Conservation (phyloP, 2,797 vertebrate genomes). For the Diceros bicornis region DNA sequence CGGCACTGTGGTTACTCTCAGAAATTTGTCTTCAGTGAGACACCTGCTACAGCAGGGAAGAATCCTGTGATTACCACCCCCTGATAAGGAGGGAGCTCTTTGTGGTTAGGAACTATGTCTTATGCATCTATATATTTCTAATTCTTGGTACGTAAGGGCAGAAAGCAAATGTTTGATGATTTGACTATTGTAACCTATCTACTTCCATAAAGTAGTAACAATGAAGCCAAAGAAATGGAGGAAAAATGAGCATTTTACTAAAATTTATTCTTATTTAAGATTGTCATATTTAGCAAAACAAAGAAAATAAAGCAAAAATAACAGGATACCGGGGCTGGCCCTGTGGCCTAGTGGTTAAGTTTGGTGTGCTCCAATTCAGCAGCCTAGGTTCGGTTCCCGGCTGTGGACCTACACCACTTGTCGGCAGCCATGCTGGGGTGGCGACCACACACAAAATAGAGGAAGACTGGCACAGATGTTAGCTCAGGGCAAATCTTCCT, state of each 20-base stretch:
- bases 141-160: not conserved
- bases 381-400: too few species aligned
- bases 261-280: not conserved
- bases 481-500: too few species aligned
- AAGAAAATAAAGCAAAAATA: not conserved
- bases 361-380: too few species aligned
- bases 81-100: accelerated
- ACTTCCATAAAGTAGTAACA: not conserved
- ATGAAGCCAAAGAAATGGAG: not conserved
- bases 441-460: too few species aligned
- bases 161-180: not conserved
- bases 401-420: too few species aligned
- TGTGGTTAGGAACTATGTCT: not conserved
- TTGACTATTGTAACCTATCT: not conserved
- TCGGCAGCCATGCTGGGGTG: too few species aligned
- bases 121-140: not conserved
- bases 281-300: not conserved
- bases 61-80: accelerated
- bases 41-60: too few species aligned
- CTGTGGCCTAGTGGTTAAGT: too few species aligned
- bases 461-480: too few species aligned
- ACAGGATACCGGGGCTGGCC: not conserved
- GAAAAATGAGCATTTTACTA: not conserved
- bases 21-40: not conserved
- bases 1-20: not conserved